Evolutionary conservation across 2,797 vertebrate species (phyloP).

Genomic region (Sebastes matsubarae): DNA sequence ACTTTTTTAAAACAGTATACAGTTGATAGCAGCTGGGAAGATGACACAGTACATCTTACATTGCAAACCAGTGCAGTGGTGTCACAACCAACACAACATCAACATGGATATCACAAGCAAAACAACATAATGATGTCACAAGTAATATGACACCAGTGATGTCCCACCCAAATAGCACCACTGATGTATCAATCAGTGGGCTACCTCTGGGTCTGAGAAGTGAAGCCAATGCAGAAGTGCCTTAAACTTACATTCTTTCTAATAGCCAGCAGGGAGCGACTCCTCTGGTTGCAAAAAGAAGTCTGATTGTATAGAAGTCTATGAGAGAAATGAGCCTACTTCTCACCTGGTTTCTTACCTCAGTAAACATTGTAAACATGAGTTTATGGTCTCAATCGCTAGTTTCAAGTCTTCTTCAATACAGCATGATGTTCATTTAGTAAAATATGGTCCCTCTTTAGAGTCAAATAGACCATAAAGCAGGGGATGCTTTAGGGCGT

Average conservation of each 20-base stretch:
- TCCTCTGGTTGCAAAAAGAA: not conserved
- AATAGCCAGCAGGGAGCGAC: not conserved
- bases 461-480: too few species aligned
- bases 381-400: too few species aligned
- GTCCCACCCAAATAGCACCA: not conserved
- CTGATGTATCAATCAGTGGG: too few species aligned
- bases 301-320: too few species aligned
- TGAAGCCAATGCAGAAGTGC: not conserved
- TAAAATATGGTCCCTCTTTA: too few species aligned
- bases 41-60: not conserved
- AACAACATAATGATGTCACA: not conserved
- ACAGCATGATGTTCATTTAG: too few species aligned
- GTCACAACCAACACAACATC: not conserved
- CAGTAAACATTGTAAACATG: too few species aligned
- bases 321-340: rapidly evolving
- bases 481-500: too few species aligned
- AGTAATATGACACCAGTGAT: not conserved
- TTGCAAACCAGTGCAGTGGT: not conserved
- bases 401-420: too few species aligned
- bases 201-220: not conserved
- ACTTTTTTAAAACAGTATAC: not conserved
- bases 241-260: not conserved
- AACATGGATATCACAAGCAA: not conserved
- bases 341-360: too few species aligned
- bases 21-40: not conserved